Evolutionary conservation across 2,888 invertebrate species (phyloP).

Genomic region (Macrosiphum euphorbiae): DNA sequence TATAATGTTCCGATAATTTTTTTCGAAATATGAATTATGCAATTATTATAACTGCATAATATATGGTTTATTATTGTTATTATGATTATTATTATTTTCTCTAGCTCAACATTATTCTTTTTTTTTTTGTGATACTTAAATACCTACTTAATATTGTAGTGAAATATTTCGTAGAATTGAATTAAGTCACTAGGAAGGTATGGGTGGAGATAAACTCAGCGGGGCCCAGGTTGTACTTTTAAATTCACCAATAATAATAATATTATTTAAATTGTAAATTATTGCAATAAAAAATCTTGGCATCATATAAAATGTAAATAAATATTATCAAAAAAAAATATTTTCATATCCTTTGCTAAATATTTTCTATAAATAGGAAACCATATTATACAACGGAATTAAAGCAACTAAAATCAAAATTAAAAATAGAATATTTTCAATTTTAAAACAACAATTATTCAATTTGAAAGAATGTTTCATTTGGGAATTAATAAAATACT

Average conservation of each 20-base stretch:
- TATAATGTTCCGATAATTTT: not conserved
- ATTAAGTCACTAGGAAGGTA: not conserved
- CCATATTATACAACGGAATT: not conserved
- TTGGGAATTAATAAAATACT: not conserved
- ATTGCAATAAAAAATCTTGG: not conserved
- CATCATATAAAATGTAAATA: not conserved
- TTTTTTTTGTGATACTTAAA: not conserved
- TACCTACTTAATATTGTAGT: not conserved
- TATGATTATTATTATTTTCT: not conserved
- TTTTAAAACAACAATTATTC: not conserved
- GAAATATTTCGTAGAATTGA: not conserved
- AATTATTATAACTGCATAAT: not conserved
- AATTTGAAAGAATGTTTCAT: not conserved
- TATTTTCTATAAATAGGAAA: not conserved
- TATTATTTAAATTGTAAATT: not conserved
- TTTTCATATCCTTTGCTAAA: not conserved
- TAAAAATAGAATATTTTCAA: not conserved
- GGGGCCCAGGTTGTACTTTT: not conserved
- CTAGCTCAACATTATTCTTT: not conserved
- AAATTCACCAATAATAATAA: not conserved
- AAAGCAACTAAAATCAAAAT: not conserved
- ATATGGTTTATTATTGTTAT: not conserved
- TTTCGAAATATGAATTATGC: not conserved
- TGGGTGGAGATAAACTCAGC: not conserved
- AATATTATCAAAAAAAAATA: not conserved